Evolutionary conservation across 2,797 vertebrate species (phyloP).

Genomic region (Dromococcyx pavoninus): DNA sequence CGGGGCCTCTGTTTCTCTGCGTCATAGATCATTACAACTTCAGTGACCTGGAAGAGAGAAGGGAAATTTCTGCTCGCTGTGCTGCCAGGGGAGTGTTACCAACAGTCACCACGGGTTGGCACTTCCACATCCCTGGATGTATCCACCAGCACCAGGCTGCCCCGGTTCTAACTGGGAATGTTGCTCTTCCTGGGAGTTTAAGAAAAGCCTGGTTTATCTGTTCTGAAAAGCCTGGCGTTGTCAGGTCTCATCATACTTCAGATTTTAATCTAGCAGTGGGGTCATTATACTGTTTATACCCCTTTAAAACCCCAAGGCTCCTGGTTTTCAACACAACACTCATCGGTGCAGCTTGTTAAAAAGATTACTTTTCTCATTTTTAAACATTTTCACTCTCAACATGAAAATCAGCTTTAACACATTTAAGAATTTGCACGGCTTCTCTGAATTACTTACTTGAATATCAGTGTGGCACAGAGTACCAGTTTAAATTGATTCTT

Average conservation of each 20-base stretch:
- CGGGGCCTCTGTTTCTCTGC: conserved; percentile 99
- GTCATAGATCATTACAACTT: conserved; percentile 99
- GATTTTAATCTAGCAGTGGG: not conserved
- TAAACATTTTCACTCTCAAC: not conserved
- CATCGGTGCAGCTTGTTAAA: not conserved
- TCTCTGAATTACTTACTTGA: not conserved
- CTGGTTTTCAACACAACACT: not conserved
- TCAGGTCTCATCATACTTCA: not conserved
- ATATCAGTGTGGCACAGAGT: not conserved
- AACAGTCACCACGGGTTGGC: not conserved
- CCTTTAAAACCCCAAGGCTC: not conserved
- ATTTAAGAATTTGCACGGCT: not conserved
- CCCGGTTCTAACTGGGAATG: not conserved
- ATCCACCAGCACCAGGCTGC: not conserved
- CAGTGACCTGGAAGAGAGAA: conserved; percentile 92
- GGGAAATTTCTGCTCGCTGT: conserved; percentile 55
- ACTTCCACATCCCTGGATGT: not conserved
- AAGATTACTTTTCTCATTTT: not conserved
- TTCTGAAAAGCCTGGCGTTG: not conserved
- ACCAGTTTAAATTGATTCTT: not conserved
- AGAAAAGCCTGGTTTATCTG: not conserved
- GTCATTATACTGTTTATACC: not conserved
- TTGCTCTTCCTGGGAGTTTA: not conserved
- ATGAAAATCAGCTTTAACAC: not conserved
- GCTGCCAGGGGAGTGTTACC: conserved; percentile 9